phyloP scores from a whole-genome alignment of 2,888 invertebrate genomes.

The Callinectes sapidus region DNA sequence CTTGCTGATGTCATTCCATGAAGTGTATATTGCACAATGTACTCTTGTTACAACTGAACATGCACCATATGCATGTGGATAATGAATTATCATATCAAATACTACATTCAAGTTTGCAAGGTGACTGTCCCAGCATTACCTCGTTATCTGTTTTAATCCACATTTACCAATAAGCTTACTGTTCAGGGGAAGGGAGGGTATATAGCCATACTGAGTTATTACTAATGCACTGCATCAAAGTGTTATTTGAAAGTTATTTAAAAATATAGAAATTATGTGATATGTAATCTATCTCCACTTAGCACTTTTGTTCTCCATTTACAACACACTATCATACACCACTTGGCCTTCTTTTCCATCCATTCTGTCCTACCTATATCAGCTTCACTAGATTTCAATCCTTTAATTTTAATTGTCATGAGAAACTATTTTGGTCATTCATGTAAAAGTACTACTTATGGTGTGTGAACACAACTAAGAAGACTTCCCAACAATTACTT shows the following conservation, averaged over 20 bases:
- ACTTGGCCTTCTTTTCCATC: neutral
- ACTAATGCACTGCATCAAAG: neutral
- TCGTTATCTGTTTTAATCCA: neutral
- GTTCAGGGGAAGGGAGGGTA: neutral
- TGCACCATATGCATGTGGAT: too few relatives aligned
- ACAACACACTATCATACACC: neutral
- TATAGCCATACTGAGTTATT: neutral
- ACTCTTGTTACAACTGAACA: too few relatives aligned
- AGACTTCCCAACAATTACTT: conserved; percentile 43
- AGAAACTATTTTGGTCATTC: neutral
- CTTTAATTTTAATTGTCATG: neutral
- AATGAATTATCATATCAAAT: neutral
- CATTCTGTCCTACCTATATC: neutral
- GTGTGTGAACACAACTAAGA: neutral
- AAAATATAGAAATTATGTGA: neutral
- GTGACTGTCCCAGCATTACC: neutral
- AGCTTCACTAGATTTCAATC: neutral
- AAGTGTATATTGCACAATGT: too few relatives aligned
- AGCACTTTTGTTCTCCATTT: neutral
- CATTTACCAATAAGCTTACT: neutral
- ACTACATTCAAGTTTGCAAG: neutral
- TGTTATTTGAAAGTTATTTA: neutral
- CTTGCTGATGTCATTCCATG: too few relatives aligned
- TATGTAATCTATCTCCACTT: neutral
- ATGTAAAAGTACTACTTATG: neutral